Conservation (phyloP, 2,113 vertebrate species). For the Melanocharis versteri region DNA sequence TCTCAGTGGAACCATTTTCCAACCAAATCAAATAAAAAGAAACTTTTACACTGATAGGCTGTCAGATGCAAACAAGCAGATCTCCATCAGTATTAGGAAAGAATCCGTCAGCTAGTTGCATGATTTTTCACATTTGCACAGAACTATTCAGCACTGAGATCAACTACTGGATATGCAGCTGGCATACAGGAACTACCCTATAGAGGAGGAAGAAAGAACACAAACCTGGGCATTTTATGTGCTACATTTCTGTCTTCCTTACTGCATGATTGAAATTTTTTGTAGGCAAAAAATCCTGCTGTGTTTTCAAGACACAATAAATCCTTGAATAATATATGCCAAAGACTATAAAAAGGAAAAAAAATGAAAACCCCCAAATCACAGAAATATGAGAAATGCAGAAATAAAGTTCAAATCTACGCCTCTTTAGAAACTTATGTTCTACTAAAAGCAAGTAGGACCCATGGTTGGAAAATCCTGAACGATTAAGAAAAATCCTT, state of each 20-base stretch:
- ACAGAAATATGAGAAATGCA: neutral
- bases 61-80: neutral
- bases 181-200: neutral
- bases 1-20: neutral
- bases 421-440: neutral
- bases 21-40: neutral
- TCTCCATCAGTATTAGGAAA: neutral
- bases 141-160: neutral
- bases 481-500: too few species aligned
- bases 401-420: neutral
- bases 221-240: neutral
- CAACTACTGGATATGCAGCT: neutral
- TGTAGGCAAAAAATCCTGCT: neutral
- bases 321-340: neutral
- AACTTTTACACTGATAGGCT: neutral
- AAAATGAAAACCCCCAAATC: fast-evolving
- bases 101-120: neutral
- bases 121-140: neutral
- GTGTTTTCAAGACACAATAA: neutral
- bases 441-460: neutral
- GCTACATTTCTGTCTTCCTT: neutral
- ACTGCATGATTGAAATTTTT: neutral
- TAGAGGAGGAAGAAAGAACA: neutral
- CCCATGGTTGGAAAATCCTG: neutral
- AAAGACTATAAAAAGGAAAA: neutral